A percentile compares a stretch with the other conserved stretches of the same genome.
phyloP scores from a whole-genome alignment of 2,888 invertebrate species.

The Volucella inanis region DNA sequence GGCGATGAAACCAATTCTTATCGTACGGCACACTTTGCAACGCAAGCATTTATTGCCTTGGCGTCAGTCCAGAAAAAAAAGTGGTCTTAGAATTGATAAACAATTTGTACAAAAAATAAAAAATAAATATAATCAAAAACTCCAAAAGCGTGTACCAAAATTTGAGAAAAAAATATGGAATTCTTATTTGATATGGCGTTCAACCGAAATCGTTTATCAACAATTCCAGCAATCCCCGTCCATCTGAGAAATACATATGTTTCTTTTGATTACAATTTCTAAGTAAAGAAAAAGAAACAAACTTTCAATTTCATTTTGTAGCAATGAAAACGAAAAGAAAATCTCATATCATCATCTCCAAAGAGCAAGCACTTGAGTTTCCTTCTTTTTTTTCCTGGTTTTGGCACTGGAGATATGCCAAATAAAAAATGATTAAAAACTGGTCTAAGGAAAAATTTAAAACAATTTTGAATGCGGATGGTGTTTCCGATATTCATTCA shows the following conservation, averaged over 20 bases:
- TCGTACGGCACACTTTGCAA: slow-evolving; percentile 6
- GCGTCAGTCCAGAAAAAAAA: too few relatives aligned
- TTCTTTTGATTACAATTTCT: background rate
- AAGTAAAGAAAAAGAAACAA: background rate
- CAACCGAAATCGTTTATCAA: slow-evolving; percentile 17
- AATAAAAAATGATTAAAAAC: background rate
- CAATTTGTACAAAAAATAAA: too few relatives aligned
- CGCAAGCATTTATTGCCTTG: too few relatives aligned
- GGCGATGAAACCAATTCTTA: slow-evolving; percentile 5
- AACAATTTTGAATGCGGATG: background rate
- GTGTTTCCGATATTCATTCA: background rate
- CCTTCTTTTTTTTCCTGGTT: background rate
- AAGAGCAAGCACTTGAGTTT: slow-evolving; percentile 7
- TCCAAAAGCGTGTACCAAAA: too few relatives aligned
- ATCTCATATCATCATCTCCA: slow-evolving; percentile 1
- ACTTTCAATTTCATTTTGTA: slow-evolving; percentile 18
- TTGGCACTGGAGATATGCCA: background rate
- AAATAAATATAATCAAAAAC: too few relatives aligned
- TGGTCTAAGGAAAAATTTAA: background rate
- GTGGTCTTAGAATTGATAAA: too few relatives aligned
- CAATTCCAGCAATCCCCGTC: slow-evolving; percentile 7
- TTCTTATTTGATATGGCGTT: slow-evolving; percentile 8
- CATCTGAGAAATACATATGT: background rate
- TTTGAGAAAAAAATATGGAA: background rate
- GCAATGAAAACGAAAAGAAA: background rate